Evolutionary conservation across 2,888 invertebrate genomes (phyloP).

Genomic region (Drosophila conformis): DNA sequence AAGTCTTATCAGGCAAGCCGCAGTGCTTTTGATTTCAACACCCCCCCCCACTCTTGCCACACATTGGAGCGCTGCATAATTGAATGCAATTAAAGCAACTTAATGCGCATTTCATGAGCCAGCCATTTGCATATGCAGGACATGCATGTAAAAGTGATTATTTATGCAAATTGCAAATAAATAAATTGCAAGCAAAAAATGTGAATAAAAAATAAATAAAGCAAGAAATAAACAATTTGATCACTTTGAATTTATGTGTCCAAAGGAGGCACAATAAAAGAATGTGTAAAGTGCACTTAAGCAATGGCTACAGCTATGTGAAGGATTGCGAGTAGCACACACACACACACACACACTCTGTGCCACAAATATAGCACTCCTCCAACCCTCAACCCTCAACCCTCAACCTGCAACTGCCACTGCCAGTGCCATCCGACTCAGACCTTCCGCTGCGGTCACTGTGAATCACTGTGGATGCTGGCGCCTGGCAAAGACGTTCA

Average conservation of each 20-base stretch:
- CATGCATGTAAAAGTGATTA: slow-evolving; percentile 73
- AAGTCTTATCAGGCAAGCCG: slow-evolving; percentile 64
- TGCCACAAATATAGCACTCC: slow-evolving; percentile 18
- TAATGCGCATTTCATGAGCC: slow-evolving; percentile 76
- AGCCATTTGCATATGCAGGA: slow-evolving; percentile 70
- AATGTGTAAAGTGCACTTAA: slow-evolving; percentile 80
- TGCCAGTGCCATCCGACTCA: not conserved
- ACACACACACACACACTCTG: slow-evolving; percentile 21
- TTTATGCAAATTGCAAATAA: slow-evolving; percentile 81
- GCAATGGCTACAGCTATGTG: slow-evolving; percentile 43
- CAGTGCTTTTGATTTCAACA: slow-evolving; percentile 43
- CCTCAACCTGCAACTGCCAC: not conserved
- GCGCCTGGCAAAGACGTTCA: slow-evolving; percentile 72
- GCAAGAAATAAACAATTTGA: slow-evolving; percentile 62
- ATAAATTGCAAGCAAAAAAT: slow-evolving; percentile 60
- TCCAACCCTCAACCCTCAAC: not conserved
- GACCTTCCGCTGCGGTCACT: slow-evolving; percentile 54
- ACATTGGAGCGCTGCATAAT: slow-evolving; percentile 69
- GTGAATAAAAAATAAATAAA: slow-evolving; percentile 20
- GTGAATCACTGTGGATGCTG: slow-evolving; percentile 73
- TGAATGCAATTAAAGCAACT: slow-evolving; percentile 81
- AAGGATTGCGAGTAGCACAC: slow-evolving; percentile 55
- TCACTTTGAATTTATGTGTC: slow-evolving; percentile 79
- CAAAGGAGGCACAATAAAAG: slow-evolving; percentile 63
- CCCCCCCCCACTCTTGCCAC: not conserved